Percentiles rank a stretch among this genome's conserved stretches.
These are phyloP conservation scores for Stictonetta naevosa DNA, from an alignment of 2,113 vertebrate genomes.

Conservation along the genomic window DNA sequence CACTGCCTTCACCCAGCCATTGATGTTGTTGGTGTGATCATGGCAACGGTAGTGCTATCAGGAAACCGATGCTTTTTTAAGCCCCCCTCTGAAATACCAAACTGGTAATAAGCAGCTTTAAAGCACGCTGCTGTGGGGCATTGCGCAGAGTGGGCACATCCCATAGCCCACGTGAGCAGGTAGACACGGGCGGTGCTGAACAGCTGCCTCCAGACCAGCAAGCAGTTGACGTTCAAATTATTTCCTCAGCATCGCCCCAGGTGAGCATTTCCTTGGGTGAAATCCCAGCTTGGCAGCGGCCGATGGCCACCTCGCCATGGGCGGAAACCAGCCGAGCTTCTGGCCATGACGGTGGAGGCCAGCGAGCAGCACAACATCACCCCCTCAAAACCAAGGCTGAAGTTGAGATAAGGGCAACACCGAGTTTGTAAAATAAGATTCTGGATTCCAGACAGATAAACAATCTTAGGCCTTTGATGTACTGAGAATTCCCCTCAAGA, in stretches of 20 bases:
- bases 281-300: accelerated
- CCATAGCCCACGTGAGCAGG: neutral
- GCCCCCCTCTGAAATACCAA: neutral
- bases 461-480: constrained; percentile 49
- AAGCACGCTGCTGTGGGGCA: neutral
- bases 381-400: neutral
- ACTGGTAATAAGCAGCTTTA: neutral
- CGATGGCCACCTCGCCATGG: accelerated
- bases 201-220: neutral
- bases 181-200: accelerated
- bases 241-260: neutral
- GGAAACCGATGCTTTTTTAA: neutral
- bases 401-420: constrained; percentile 36
- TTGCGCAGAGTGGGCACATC: neutral
- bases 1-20: neutral
- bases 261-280: neutral
- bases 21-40: neutral
- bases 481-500: constrained; percentile 67
- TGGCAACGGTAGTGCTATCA: neutral
- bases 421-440: constrained; percentile 38
- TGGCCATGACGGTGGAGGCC: neutral
- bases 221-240: neutral
- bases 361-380: neutral
- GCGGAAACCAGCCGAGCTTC: neutral
- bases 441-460: constrained; percentile 58